These are phyloP conservation scores for Masnerella sp. DNA, from an alignment of 2,888 invertebrate species.

Conservation along the genomic window DNA sequence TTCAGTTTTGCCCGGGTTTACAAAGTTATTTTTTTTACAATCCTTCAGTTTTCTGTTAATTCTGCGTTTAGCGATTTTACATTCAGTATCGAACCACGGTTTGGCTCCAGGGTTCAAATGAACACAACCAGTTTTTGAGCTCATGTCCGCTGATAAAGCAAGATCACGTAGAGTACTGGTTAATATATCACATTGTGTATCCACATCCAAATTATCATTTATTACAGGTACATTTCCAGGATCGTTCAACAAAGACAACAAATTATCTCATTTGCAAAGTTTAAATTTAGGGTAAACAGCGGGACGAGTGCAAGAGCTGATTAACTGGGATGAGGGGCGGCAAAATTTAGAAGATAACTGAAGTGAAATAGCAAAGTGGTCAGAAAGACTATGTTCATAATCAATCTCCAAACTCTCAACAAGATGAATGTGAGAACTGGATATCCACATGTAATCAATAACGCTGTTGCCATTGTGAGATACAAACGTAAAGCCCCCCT, in stretches of 20 bases:
- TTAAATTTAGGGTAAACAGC: not conserved
- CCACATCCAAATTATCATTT: not conserved
- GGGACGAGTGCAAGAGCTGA: not conserved
- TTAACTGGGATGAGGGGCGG: not conserved
- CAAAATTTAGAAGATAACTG: not conserved
- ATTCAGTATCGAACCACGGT: not conserved
- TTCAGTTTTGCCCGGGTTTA: not conserved
- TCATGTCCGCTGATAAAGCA: not conserved
- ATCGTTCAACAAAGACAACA: not conserved
- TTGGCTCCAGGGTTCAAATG: not conserved
- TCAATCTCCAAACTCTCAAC: not conserved
- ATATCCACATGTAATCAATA: not conserved
- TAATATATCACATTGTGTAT: not conserved
- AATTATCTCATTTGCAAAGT: not conserved
- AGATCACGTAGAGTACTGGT: not conserved
- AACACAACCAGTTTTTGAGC: not conserved
- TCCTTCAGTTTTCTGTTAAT: not conserved
- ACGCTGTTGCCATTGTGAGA: not conserved
- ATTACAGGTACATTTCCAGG: not conserved
- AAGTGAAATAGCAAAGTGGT: not conserved
- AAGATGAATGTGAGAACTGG: not conserved
- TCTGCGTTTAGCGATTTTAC: not conserved
- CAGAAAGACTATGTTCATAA: conserved; percentile 1
- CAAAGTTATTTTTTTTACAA: not conserved
- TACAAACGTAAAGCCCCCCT: not conserved